A percentile compares a stretch with the other conserved stretches of the same genome.
Conservation (phyloP, 2,888 invertebrate genomes). For the Chironomus riparius region DNA sequence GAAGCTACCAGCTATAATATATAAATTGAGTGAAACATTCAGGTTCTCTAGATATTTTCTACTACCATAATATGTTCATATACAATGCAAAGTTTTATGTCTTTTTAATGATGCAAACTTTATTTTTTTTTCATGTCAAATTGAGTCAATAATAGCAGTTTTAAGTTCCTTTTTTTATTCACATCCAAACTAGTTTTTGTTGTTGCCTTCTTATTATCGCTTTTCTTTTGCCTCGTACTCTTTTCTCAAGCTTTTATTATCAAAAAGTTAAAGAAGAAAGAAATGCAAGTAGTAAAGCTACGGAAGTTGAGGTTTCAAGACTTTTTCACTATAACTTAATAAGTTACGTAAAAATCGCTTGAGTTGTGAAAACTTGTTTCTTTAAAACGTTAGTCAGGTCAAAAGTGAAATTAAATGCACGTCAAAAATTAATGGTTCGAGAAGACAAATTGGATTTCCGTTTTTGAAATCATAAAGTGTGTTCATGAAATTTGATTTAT, state of each 20-base stretch:
- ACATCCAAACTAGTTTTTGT: background rate
- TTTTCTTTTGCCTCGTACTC: background rate
- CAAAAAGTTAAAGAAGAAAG: background rate
- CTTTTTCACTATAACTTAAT: no score
- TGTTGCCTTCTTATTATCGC: background rate
- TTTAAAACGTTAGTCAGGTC: no score
- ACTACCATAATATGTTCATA: background rate
- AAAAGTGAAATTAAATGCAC: no score
- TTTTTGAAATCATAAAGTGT: no score
- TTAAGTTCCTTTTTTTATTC: background rate
- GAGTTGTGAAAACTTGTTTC: no score
- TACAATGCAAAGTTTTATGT: background rate
- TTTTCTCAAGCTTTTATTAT: background rate
- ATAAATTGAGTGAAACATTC: conserved; percentile 57
- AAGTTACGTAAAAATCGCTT: no score
- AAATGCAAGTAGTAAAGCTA: background rate
- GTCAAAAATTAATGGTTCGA: no score
- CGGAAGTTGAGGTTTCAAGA: no score
- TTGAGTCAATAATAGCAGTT: conserved; percentile 2
- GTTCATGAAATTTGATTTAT: no score
- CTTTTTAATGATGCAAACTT: conserved; percentile 9
- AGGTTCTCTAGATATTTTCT: background rate
- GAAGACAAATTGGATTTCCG: no score
- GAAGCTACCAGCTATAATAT: conserved; percentile 44
- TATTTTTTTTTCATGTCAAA: conserved; percentile 1